Base-by-base conservation (phyloP, 2,797 vertebrate genomes). In the Gobionotothen gibberifrons region DNA sequence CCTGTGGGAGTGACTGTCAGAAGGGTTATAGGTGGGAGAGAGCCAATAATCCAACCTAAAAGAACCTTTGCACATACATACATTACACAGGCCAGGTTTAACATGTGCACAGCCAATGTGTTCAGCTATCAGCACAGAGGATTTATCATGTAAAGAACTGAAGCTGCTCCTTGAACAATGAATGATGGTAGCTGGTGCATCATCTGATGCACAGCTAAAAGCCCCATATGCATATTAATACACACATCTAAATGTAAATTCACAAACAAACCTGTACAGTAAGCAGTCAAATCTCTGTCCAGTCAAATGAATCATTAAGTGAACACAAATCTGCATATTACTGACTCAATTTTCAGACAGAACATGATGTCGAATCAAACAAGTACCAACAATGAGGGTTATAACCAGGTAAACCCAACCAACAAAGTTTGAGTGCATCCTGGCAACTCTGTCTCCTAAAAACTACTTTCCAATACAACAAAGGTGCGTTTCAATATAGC, bases 71-170 rank as follows among this genome's bases (percentile, higher is more conserved):
- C 58, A 54, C 60, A 48, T 36, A 40, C 54, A 55, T 56, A 42
- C 52, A 22, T 42, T 58, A 22, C 58, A 44, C 3, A 17, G 22
- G 8, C 39, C 48, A 43, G 52, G 43, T 63, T 57, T 48, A 52
- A 78, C 48, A 56, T 29, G 55, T 44, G 53, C 16, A 32, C 5
- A 51, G 21, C 19, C 15, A 21, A 36, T 1, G 15, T 60, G 49
- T 47, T 19, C 53, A 62, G 67, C 47, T 59, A 26, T 52, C 16
- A 43, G 46, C 52, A 53, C 46, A 51, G 36, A 63, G 74, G 66
- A 77, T 76, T 46, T 74, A 66, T 76, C 53, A 51, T 17, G 17
- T 46, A 3, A 54, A 60, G 70, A 72, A 63, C 71, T 61, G 54
- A 17, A 58, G 67, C 57, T 54, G 62, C 47, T 68, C 8, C 12